A percentile compares a stretch with the other conserved stretches of the same genome.
phyloP scores from a whole-genome alignment of 2,113 vertebrate genomes.

The Jaculus jaculus region DNA sequence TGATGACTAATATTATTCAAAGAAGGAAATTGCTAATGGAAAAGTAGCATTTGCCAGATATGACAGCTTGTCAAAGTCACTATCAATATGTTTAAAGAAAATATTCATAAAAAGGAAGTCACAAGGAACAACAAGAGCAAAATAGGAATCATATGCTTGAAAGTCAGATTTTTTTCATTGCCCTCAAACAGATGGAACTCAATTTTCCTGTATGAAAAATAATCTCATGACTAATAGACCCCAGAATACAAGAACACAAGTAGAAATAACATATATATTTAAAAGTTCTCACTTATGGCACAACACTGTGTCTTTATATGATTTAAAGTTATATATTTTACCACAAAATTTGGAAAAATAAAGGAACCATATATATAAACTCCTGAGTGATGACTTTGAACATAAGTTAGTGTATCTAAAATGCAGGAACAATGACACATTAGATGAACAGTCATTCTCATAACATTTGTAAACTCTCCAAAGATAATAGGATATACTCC shows the following conservation, averaged over 20 bases:
- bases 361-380: background rate
- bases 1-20: constrained; percentile 67
- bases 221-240: background rate
- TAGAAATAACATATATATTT: background rate
- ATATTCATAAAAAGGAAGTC: constrained; percentile 69
- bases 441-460: background rate
- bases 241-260: background rate
- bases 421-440: background rate
- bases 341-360: background rate
- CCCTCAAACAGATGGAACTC: constrained; percentile 27
- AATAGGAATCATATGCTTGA: constrained; percentile 59
- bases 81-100: constrained; percentile 75
- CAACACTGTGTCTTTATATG: background rate
- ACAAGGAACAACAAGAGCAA: constrained; percentile 59
- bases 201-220: constrained; percentile 9
- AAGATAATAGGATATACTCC: background rate
- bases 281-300: background rate
- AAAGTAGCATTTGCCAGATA: constrained; percentile 62
- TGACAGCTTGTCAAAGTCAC: constrained; percentile 74
- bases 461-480: background rate
- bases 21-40: constrained; percentile 66
- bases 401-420: background rate
- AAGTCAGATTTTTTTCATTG: constrained; percentile 44
- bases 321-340: background rate
- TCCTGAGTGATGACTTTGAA: background rate